Percentiles rank a stretch among this genome's conserved stretches.
These are phyloP conservation scores for Maconellicoccus hirsutus DNA, from an alignment of 1,140 invertebrate genomes.

Conservation along the genomic window DNA sequence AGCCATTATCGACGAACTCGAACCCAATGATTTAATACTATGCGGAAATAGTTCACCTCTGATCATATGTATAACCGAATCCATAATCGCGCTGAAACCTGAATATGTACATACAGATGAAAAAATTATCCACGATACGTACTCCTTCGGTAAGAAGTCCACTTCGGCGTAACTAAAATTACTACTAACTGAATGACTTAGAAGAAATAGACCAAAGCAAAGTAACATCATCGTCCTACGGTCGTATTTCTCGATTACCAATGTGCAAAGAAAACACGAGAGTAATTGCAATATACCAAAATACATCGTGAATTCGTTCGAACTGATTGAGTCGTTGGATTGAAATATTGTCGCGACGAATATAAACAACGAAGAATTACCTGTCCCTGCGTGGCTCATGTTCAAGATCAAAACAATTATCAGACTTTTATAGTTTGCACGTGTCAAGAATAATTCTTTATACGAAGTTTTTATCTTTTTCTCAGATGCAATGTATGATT, in stretches of 20 bases:
- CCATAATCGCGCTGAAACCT: constrained; percentile 41
- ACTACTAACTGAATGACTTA: too few species aligned
- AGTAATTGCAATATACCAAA: constrained; percentile 33
- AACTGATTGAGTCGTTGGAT: neutral
- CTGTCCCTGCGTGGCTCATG: neutral
- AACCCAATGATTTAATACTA: constrained; percentile 45
- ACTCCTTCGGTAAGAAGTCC: too few species aligned
- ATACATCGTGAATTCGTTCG: neutral
- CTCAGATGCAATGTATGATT: neutral
- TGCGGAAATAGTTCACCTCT: constrained; percentile 49
- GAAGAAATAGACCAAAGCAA: neutral
- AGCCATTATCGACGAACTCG: constrained; percentile 37
- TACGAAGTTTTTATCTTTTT: constrained; percentile 32
- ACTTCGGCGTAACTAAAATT: too few species aligned
- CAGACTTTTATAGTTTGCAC: constrained; percentile 27
- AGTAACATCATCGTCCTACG: neutral
- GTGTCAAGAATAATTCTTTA: constrained; percentile 30
- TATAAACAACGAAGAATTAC: neutral
- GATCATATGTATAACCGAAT: constrained; percentile 47
- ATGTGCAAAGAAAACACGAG: constrained; percentile 49
- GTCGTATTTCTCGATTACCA: neutral
- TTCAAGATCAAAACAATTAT: constrained; percentile 35
- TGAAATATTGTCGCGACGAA: neutral
- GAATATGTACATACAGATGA: too few species aligned
- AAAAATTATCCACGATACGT: too few species aligned